A percentile compares a stretch with the other conserved stretches of the same genome.
phyloP scores from a whole-genome alignment of 2,888 invertebrate species.

The Nycteola revayana region DNA sequence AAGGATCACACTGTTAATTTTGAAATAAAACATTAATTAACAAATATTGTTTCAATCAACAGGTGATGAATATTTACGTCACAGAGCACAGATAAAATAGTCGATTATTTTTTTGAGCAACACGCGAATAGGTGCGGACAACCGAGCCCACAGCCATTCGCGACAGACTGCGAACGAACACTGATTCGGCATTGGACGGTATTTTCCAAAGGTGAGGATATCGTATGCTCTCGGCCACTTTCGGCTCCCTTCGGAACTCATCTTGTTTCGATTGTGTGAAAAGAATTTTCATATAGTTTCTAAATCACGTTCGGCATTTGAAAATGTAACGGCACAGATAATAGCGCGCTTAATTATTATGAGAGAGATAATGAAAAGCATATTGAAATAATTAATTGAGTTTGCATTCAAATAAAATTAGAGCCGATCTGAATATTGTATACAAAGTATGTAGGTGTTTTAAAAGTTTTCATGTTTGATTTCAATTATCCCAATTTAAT shows the following conservation, averaged over 20 bases:
- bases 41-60: constrained; percentile 37
- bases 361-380: no score
- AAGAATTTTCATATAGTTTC: constrained; percentile 64
- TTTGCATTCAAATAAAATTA: no score
- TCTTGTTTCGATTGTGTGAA: constrained; percentile 71
- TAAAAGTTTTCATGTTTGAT: no score
- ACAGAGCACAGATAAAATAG: constrained; percentile 53
- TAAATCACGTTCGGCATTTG: constrained; percentile 31
- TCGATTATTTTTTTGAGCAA: constrained; percentile 50
- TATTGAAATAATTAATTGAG: no score
- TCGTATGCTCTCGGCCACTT: constrained; percentile 59
- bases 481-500: no score
- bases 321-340: no score
- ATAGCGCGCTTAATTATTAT: no score
- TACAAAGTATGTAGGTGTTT: no score
- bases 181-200: constrained; percentile 76
- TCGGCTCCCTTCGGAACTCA: constrained; percentile 66
- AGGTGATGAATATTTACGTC: constrained; percentile 50
- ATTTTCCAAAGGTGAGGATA: constrained; percentile 76
- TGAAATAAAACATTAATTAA: constrained; percentile 24
- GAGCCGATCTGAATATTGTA: no score
- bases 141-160: constrained; percentile 45
- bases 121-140: constrained; percentile 37
- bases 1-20: constrained; percentile 12
- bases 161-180: constrained; percentile 57